These are phyloP conservation scores for Cacatua alba DNA, from an alignment of 2,113 vertebrate genomes.

Conservation along the genomic window DNA sequence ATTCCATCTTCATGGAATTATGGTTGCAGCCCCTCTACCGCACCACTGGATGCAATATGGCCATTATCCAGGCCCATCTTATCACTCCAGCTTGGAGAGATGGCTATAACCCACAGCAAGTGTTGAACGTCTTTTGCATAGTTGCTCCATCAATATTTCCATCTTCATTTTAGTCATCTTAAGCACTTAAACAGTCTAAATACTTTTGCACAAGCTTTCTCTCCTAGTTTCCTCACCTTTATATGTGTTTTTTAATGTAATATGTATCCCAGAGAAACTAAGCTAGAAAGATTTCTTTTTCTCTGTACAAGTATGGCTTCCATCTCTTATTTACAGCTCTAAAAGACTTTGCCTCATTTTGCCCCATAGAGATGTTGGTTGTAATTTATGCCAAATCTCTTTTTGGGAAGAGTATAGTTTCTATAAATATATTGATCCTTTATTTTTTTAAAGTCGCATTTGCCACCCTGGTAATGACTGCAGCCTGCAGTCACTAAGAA, in stretches of 20 bases:
- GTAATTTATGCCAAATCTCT: background rate
- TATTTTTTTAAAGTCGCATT: background rate
- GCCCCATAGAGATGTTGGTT: background rate
- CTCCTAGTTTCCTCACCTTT: background rate
- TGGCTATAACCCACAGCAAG: background rate
- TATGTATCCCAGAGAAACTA: background rate
- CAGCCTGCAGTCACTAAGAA: background rate
- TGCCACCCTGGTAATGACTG: background rate
- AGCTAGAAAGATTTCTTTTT: background rate
- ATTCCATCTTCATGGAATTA: background rate
- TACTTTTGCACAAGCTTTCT: background rate
- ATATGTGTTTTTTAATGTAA: background rate
- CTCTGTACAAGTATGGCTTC: background rate
- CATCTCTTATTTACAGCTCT: background rate
- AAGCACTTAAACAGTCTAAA: background rate
- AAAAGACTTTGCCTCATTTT: background rate
- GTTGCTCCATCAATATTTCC: background rate
- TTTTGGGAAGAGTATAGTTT: background rate
- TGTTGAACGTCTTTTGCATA: background rate
- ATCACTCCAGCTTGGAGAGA: background rate
- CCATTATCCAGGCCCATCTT: background rate
- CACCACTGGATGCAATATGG: accelerated
- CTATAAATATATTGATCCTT: background rate
- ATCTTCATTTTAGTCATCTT: background rate
- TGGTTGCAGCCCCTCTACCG: background rate